Conservation (phyloP, 2,888 invertebrate species). For the Megalurothrips usitatus region DNA sequence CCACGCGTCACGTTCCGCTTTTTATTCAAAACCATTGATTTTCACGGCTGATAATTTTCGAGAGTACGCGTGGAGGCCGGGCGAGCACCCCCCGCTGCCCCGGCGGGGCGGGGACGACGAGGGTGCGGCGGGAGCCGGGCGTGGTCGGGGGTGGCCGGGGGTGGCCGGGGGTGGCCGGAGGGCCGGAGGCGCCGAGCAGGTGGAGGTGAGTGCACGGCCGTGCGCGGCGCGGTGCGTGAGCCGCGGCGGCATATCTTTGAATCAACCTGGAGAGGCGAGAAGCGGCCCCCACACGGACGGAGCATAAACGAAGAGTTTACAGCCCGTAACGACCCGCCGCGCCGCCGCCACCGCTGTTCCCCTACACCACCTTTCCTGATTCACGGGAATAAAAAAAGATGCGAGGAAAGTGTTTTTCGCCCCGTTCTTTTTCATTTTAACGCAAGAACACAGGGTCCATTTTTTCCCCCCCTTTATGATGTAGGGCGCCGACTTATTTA, state of each 20-base stretch:
- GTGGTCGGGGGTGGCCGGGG: too few relatives aligned
- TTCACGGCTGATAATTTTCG: conserved; percentile 17
- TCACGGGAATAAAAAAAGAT: too few relatives aligned
- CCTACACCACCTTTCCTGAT: background rate
- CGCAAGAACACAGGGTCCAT: too few relatives aligned
- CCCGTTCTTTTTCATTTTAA: too few relatives aligned
- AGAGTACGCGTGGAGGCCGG: background rate
- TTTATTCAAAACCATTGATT: conserved; percentile 18
- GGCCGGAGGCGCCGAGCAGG: background rate
- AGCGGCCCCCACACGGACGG: background rate
- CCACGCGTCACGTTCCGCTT: conserved; percentile 1
- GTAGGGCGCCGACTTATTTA: background rate
- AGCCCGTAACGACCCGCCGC: background rate
- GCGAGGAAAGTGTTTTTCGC: too few relatives aligned
- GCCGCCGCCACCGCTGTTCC: background rate
- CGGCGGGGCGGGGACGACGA: too few relatives aligned
- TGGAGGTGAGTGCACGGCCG: background rate
- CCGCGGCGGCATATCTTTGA: background rate
- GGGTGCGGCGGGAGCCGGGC: background rate
- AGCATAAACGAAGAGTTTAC: background rate
- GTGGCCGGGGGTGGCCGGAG: background rate
- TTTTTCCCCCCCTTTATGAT: too few relatives aligned
- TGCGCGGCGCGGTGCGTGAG: background rate
- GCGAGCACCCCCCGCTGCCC: background rate
- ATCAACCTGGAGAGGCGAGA: background rate